phyloP scores from a whole-genome alignment of 2,888 invertebrate genomes.

The Watsonalla cultraria region DNA sequence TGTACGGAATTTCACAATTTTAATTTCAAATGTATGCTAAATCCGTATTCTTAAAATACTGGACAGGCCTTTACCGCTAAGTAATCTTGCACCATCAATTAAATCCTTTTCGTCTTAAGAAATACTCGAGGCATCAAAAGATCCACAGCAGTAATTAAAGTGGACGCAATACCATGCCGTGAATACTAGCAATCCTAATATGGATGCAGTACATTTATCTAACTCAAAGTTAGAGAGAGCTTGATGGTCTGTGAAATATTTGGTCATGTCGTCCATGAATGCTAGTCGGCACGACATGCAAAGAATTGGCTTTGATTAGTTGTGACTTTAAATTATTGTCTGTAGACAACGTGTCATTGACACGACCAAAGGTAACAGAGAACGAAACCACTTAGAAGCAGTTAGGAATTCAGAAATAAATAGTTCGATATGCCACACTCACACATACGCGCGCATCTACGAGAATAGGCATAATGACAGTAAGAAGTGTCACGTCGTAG shows the following conservation, averaged over 20 bases:
- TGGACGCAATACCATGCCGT: neutral
- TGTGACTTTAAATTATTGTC: neutral
- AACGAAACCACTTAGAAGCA: too few relatives aligned
- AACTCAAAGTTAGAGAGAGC: neutral
- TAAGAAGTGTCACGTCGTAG: too few relatives aligned
- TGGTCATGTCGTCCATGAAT: too few relatives aligned
- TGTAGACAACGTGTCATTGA: neutral
- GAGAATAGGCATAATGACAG: too few relatives aligned
- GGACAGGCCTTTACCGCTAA: too few relatives aligned
- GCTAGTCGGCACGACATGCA: neutral
- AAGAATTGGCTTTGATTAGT: neutral
- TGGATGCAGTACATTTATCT: neutral
- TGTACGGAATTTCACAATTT: too few relatives aligned
- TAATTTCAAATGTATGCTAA: too few relatives aligned
- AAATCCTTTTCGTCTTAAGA: neutral
- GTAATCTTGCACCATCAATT: too few relatives aligned
- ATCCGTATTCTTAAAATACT: too few relatives aligned
- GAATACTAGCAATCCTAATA: neutral
- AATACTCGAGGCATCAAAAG: neutral
- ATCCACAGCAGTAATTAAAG: neutral
- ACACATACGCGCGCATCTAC: too few relatives aligned
- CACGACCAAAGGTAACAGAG: neutral
- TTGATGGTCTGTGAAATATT: neutral
- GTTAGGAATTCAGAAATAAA: too few relatives aligned
- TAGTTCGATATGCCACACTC: too few relatives aligned